A percentile compares a stretch with the other conserved stretches of the same genome.
phyloP scores from a whole-genome alignment of 2,888 invertebrate species.

The Tyria jacobaeae region DNA sequence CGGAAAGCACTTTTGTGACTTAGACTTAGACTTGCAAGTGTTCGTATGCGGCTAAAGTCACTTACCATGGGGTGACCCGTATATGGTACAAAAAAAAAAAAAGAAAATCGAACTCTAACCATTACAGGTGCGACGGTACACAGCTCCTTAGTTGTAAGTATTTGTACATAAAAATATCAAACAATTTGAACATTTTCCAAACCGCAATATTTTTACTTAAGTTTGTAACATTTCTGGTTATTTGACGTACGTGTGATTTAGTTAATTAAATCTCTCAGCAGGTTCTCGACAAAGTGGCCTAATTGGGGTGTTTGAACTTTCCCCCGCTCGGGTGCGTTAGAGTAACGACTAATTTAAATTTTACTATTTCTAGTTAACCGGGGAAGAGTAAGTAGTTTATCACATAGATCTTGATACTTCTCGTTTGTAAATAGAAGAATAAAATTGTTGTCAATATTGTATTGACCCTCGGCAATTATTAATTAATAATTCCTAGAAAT shows the following conservation, averaged over 20 bases:
- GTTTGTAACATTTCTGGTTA: slow-evolving; percentile 13
- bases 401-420: slow-evolving; percentile 12
- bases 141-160: no score
- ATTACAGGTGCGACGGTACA: no score
- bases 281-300: slow-evolving; percentile 40
- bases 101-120: no score
- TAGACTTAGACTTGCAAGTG: no score
- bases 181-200: not conserved
- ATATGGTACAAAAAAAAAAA: no score
- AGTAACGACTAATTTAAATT: slow-evolving; percentile 32
- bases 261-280: slow-evolving; percentile 35
- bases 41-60: no score
- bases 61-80: no score
- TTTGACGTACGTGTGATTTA: slow-evolving; percentile 15
- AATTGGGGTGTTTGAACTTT: slow-evolving; percentile 46
- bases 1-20: no score
- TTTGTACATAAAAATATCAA: not conserved
- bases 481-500: no score
- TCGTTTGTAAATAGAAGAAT: not conserved
- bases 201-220: not conserved
- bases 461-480: no score
- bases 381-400: slow-evolving; percentile 36
- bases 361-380: slow-evolving; percentile 40
- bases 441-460: not conserved
- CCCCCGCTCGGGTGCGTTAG: slow-evolving; percentile 17